A percentile compares a stretch with the other conserved stretches of the same genome.
phyloP scores from a whole-genome alignment of 35 echinoderm and acorn worm species.

The Patiria miniata region DNA sequence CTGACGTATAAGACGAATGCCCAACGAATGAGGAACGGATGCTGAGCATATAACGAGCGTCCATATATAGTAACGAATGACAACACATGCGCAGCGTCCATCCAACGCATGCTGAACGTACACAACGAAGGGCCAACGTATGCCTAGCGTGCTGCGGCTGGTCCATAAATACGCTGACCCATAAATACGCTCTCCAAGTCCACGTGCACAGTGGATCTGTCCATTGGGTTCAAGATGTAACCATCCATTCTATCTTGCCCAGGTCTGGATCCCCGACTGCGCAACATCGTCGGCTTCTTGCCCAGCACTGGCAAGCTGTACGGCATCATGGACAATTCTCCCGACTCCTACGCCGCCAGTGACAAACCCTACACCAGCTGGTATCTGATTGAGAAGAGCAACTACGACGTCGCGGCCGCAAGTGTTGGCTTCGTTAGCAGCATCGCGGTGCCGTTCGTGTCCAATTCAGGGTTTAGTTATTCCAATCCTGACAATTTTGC shows the following conservation, averaged over 20 bases:
- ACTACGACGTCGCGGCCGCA: not conserved
- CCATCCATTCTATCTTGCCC: not conserved
- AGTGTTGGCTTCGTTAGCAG: not conserved
- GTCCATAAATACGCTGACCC: too few relatives aligned
- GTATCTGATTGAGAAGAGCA: constrained; percentile 16
- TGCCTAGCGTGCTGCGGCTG: too few relatives aligned
- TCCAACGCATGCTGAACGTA: too few relatives aligned
- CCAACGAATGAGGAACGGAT: too few relatives aligned
- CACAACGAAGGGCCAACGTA: too few relatives aligned
- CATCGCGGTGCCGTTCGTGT: constrained; percentile 19
- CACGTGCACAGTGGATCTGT: too few relatives aligned
- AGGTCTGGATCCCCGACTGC: constrained; percentile 10
- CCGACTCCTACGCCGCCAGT: constrained; percentile 26
- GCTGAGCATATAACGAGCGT: too few relatives aligned
- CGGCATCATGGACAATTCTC: constrained; percentile 26
- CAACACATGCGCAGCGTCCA: too few relatives aligned
- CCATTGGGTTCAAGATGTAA: not conserved
- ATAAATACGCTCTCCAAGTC: not conserved
- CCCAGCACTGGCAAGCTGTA: constrained; percentile 30
- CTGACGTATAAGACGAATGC: too few relatives aligned
- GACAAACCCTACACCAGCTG: constrained; percentile 13
- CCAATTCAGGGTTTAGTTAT: not conserved
- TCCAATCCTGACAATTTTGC: not conserved
- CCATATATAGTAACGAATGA: too few relatives aligned
- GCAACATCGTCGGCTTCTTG: constrained; percentile 42